phyloP scores from a whole-genome alignment of 2,888 invertebrate species.

The Rugalucina vietnamica region DNA sequence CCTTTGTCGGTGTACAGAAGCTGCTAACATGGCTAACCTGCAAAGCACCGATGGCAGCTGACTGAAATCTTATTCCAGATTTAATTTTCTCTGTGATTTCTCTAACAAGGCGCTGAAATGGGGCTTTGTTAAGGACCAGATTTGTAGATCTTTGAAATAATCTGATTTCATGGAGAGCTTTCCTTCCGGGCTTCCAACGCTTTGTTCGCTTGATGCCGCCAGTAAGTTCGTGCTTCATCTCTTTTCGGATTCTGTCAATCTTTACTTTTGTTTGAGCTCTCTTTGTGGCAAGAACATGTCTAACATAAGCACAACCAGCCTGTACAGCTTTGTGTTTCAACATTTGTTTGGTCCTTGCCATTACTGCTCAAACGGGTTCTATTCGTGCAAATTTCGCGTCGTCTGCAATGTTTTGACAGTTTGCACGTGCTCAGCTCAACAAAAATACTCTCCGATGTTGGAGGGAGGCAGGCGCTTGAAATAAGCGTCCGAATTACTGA shows the following conservation, averaged over 20 bases:
- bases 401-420: slow-evolving; percentile 22
- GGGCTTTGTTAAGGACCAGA: slow-evolving; percentile 31
- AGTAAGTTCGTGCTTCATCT: slow-evolving; percentile 12
- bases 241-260: neutral
- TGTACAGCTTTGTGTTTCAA: neutral
- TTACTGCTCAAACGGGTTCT: too few relatives aligned
- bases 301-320: slow-evolving; percentile 27
- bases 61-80: slow-evolving; percentile 34
- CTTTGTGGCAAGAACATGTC: slow-evolving; percentile 23
- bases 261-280: slow-evolving; percentile 9
- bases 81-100: slow-evolving; percentile 16
- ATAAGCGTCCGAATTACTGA: neutral
- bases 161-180: slow-evolving; percentile 47
- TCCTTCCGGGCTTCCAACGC: slow-evolving; percentile 30
- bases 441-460: slow-evolving; percentile 35
- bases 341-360: slow-evolving; percentile 31
- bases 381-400: neutral
- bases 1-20: too few relatives aligned
- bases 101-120: slow-evolving; percentile 53
- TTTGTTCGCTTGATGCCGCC: slow-evolving; percentile 45
- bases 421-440: slow-evolving; percentile 34
- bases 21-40: slow-evolving; percentile 32
- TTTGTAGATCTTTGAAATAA: slow-evolving; percentile 48
- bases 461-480: neutral
- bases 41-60: slow-evolving; percentile 41